Base-by-base conservation (phyloP, 1,140 invertebrate genomes). In the Drosophila lacteicornis region DNA sequence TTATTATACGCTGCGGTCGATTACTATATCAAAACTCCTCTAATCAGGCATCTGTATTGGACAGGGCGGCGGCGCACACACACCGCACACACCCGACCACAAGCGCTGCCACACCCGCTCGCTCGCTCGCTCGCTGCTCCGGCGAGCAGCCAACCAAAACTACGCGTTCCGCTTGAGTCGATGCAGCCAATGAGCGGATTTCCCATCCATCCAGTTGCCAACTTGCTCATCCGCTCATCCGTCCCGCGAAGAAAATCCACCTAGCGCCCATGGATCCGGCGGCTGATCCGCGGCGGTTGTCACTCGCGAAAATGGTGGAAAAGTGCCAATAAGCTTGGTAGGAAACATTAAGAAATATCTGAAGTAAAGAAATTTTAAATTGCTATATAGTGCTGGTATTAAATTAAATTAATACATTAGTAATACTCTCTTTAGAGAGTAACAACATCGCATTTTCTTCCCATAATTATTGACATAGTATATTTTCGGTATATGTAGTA, bases 1-100 rank as follows among this genome's bases (percentile, higher is more conserved):
- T 90, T 91, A 91, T 91, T 90, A 90, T 82, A 91, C 85, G 86
- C 85, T 91, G 88, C 77, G 90, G 90, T 91, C 80, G 85, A 81
- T 86, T 85, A 90, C 82, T 91, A 80, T 82, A 91, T 88, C 81
- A 91, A 90, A 83, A 87, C 58, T 60, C 71, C 71, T 81, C 82
- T 75, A 88, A 87, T 83, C 75, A 87, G 50, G 46, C 61, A 50
- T 60, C 53, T 71, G 67, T 56, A 59, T 71, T 59, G 69, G 75
- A 40, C 75, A 61, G 45, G 25, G 53, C 19, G 62, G 46, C 57
- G 58, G 22, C 51, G 40, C n/a, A 68, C 17, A 38, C 57, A 50
- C 42, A 40, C 8, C 30, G 2, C 30, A 36, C 50, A 47, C 9
- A 45, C 22, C 45, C 45, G 15, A 76, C 81, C 81, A 80, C 82